Evolutionary conservation across 1,140 invertebrate genomes (phyloP).

Genomic region (Caenorhabditis brenneri): DNA sequence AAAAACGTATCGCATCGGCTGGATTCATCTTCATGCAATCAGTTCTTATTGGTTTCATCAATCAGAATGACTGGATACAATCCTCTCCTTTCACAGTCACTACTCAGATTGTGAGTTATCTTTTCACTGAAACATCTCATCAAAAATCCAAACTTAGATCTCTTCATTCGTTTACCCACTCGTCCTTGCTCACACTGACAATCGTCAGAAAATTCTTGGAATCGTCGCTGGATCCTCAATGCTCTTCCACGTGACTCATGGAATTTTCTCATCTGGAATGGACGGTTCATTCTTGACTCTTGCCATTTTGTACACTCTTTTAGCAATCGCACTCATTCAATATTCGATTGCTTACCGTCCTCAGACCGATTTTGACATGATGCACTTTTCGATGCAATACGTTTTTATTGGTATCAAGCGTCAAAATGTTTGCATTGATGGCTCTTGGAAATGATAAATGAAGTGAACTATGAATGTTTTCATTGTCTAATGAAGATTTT

Average conservation of each 20-base stretch:
- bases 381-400: constrained; percentile 7
- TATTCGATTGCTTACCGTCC: constrained; percentile 2
- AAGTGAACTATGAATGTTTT: background rate
- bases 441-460: background rate
- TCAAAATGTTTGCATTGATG: constrained; percentile 1
- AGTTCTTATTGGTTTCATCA: background rate
- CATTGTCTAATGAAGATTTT: too few relatives aligned
- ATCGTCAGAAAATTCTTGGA: background rate
- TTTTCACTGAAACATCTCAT: too few relatives aligned
- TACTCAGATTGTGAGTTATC: background rate
- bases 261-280: background rate
- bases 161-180: background rate
- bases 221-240: background rate
- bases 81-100: background rate
- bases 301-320: background rate
- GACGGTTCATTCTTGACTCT: background rate
- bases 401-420: background rate
- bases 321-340: background rate
- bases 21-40: background rate
- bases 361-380: constrained; percentile 2
- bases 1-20: background rate
- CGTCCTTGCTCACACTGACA: background rate
- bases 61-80: background rate
- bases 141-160: background rate
- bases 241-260: background rate